Conservation (phyloP, 2,113 vertebrate species). For the Poeciliopsis occidentalis region DNA sequence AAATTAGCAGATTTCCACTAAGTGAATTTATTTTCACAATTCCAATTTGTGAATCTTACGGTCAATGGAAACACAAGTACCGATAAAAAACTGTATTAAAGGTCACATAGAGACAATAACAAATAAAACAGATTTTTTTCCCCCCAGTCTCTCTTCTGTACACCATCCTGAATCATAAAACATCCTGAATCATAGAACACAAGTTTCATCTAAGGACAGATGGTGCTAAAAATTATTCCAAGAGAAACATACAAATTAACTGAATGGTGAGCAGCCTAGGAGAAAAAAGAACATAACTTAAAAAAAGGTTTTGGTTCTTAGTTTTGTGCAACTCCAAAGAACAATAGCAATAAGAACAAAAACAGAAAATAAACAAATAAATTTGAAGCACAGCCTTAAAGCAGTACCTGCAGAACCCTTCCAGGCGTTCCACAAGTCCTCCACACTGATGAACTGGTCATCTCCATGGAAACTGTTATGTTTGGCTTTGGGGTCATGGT, state of each 20-base stretch:
- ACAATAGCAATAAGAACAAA: too few relatives aligned
- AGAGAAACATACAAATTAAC: background rate
- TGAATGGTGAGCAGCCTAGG: background rate
- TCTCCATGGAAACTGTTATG: slow-evolving; percentile 98
- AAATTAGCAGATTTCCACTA: too few relatives aligned
- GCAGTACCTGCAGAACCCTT: slow-evolving; percentile 91
- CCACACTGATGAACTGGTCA: slow-evolving; percentile 97
- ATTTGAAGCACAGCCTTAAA: slow-evolving; percentile 21
- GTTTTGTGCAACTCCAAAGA: too few relatives aligned
- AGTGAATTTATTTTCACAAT: too few relatives aligned
- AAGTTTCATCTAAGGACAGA: background rate
- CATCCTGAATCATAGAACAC: background rate
- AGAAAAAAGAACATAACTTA: background rate
- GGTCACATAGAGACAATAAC: background rate
- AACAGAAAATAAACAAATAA: background rate
- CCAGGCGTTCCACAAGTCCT: slow-evolving; percentile 96
- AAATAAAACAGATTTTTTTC: background rate
- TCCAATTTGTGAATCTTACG: too few relatives aligned
- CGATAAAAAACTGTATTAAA: background rate
- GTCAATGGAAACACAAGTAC: too few relatives aligned
- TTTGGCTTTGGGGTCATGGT: slow-evolving; percentile 95
- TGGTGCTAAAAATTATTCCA: background rate
- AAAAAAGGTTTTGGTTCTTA: too few relatives aligned
- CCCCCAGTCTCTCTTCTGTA: background rate
- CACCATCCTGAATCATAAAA: too few relatives aligned